phyloP scores from a whole-genome alignment of 35 echinoderm and acorn worm species.

The Ophioderma brevispina region DNA sequence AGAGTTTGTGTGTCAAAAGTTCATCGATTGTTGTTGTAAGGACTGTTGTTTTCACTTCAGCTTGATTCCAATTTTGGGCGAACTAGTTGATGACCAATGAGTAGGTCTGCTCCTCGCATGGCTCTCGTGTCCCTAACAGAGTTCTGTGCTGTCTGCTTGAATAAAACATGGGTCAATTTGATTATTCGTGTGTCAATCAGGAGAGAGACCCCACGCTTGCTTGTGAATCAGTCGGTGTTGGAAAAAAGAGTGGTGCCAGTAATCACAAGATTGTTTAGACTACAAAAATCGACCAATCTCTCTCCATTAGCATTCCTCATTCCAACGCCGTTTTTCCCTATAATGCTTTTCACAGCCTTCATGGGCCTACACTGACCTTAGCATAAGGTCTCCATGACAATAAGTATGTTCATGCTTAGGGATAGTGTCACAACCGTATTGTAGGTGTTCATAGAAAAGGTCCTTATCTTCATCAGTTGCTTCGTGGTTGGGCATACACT shows the following conservation, averaged over 20 bases:
- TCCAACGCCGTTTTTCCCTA: constrained; percentile 22
- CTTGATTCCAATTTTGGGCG: constrained; percentile 1
- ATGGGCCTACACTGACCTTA: constrained; percentile 30
- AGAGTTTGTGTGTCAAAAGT: neutral
- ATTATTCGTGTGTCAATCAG: constrained; percentile 30
- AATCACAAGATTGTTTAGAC: constrained; percentile 20
- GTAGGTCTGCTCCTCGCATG: constrained; percentile 13
- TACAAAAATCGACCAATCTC: constrained; percentile 34
- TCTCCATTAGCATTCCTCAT: constrained; percentile 42
- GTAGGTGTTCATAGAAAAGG: too few species aligned
- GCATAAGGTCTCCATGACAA: constrained; percentile 60
- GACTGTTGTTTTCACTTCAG: neutral
- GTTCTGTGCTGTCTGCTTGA: constrained; percentile 25
- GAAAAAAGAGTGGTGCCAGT: constrained; percentile 33
- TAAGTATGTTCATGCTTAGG: constrained; percentile 5
- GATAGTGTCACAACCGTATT: neutral
- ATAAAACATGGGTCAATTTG: constrained; percentile 42
- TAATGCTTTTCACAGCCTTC: neutral
- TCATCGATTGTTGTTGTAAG: neutral
- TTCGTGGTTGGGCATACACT: constrained; percentile 17
- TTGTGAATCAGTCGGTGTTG: constrained; percentile 26
- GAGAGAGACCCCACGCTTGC: constrained; percentile 30
- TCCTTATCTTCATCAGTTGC: constrained; percentile 1
- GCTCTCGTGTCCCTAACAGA: constrained; percentile 27
- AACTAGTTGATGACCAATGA: constrained; percentile 34